Evolutionary conservation across 2,797 vertebrate species (phyloP), one percentile per base, ranked within the genome.

Genomic region (Gadopsis marmoratus): DNA sequence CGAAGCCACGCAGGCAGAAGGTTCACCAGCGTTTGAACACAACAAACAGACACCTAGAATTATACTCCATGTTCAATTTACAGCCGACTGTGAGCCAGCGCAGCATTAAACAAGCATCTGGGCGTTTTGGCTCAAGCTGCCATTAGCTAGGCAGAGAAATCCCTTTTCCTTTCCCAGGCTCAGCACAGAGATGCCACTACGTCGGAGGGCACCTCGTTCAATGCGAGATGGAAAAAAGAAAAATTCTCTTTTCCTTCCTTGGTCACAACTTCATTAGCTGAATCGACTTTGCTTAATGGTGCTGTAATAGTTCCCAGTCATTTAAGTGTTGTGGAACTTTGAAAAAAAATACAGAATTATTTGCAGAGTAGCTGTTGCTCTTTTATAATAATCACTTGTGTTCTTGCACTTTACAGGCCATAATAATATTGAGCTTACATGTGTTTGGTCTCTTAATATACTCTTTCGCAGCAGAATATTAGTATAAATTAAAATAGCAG

Each of bases 41-140:
- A 76, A 86, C 85, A 88, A 93, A 88, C 93, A 94, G 92, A 93
- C 90, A 89, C 73, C 45, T 41, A 66, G 88, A 92, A 94, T 94
- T 93, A 94, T 7, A 76, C 83, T 90, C 84, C 82, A 82, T 94
- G 92, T 94, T 94, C 90, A 90, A 89, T 94, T 93, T 94, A 85
- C 76, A 83, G 85, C 45, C 14, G n/a, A 73, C 66, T 19, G 75
- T 76, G 86, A 86, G 88, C 89, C 92, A 94, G 90, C 68, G 33
- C 84, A 35, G 89, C 86, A 92, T 92, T 93, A 91, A 94, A 93
- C 85, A 89, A 92, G 92, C 93, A 95, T 92, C 93, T 95, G 94
- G 90, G 81, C 53, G 77, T 78, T 91, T 92, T 94, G 95, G 93
- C 92, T 92, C 78, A 7, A 55, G 79, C 53, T 71, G 48, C 80